phyloP scores from a whole-genome alignment of 2,113 vertebrate species.

The Phoxinus phoxinus region DNA sequence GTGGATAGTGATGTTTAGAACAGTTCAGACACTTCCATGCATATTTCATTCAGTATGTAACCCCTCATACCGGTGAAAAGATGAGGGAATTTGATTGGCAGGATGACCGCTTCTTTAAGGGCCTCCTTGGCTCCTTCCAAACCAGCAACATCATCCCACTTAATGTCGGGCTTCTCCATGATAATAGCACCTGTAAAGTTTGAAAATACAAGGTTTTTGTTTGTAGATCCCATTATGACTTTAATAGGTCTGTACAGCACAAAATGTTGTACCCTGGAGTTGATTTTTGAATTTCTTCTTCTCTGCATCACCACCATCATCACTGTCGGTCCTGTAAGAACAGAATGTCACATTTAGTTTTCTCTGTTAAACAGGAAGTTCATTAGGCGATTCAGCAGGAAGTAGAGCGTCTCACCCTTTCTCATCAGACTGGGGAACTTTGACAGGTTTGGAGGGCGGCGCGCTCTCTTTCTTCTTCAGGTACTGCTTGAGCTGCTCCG shows the following conservation, averaged over 20 bases:
- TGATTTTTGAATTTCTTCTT: slow-evolving; percentile 97
- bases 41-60: background rate
- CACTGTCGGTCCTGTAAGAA: slow-evolving; percentile 86
- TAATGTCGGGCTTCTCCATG: slow-evolving; percentile 96
- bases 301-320: slow-evolving; percentile 93
- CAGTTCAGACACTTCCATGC: background rate
- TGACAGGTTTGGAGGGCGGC: slow-evolving; percentile 86
- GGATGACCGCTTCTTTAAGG: slow-evolving; percentile 95
- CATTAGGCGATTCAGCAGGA: no score
- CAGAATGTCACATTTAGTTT: background rate
- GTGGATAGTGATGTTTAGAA: background rate
- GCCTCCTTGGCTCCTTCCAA: slow-evolving; percentile 96
- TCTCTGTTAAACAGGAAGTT: background rate
- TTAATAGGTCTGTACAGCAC: background rate
- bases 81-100: slow-evolving; percentile 98
- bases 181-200: slow-evolving; percentile 86
- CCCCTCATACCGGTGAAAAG: slow-evolving; percentile 85
- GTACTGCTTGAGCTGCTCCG: slow-evolving; percentile 95
- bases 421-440: slow-evolving; percentile 88
- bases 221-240: background rate
- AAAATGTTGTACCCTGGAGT: slow-evolving; percentile 84
- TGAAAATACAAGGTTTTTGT: background rate
- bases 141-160: slow-evolving; percentile 94
- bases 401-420: slow-evolving; percentile 70
- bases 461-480: slow-evolving; percentile 87